Evolutionary conservation across 2,888 invertebrate species (phyloP), one percentile per base, ranked within the genome.

Genomic region (Monoplex corrugatus): DNA sequence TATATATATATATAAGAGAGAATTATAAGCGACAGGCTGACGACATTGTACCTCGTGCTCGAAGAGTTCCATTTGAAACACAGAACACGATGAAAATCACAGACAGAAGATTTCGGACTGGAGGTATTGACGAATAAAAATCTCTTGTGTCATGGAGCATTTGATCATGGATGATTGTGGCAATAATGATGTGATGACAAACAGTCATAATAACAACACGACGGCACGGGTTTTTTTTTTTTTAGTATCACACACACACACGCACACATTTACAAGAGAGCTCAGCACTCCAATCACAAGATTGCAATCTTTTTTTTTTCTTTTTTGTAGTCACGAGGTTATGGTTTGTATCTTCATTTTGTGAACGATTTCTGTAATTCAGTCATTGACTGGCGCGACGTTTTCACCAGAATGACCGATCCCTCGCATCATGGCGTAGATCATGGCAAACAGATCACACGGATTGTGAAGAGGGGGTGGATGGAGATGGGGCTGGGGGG

Each of bases 371-470:
- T 2, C 43, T 80, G 43, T 80, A 43, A 43, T 28, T 28, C 57
- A 86, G 86, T 68, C 86, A 86, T 86, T 86, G 68, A 86, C 86
- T 86, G 86, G 86, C 43, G 32, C 19, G 43, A 68, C 86, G 28
- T 43, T 10, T 3, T 23, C 10, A 80, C 57, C 57, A 80, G 80
- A 78, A 78, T 80, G 75, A 78, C 40, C 32, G 75, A 28, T 78
- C 50, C 87, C 87, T 80, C 87, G 87, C 87, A 87, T 50, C 87
- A 87, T 87, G 87, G 57, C 80, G 78, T 57, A 35, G 57, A 32
- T 28, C 38, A 38, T 50, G 87, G 57, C 78, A 57, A 44, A 57
- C 87, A 87, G 80, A 72, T n/a, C 63, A 44, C 44, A 44, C 16
- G 19, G 44, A n/a, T n/a, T 44, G 16, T 44, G 45, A 28, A 44